Conservation (phyloP, 2,797 vertebrate species). For the Coregonus sp. region DNA sequence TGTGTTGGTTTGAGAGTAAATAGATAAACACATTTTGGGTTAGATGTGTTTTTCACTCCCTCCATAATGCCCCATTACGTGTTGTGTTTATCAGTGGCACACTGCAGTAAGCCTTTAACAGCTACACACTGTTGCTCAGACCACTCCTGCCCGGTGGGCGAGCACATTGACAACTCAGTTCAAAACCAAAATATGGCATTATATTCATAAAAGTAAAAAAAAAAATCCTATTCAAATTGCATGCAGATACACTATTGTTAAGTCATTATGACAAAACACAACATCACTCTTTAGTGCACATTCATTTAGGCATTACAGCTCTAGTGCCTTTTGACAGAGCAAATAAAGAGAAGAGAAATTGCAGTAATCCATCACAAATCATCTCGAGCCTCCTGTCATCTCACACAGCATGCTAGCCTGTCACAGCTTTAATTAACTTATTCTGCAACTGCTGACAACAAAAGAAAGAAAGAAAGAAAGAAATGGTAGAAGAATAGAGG, state of each 20-base stretch:
- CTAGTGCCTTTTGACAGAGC: slow-evolving; percentile 59
- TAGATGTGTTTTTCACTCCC: slow-evolving; percentile 49
- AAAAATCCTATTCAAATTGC: slow-evolving; percentile 43
- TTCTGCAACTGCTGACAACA: slow-evolving; percentile 77
- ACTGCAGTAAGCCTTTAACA: slow-evolving; percentile 51
- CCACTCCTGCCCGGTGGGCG: slow-evolving; percentile 65
- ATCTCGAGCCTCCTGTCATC: slow-evolving; percentile 77
- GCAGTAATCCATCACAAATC: slow-evolving; percentile 80
- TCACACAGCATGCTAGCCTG: slow-evolving; percentile 71
- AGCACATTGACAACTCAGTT: slow-evolving; percentile 62
- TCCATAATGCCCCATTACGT: slow-evolving; percentile 70
- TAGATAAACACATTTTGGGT: not conserved
- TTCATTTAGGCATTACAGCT: slow-evolving; percentile 71
- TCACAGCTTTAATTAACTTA: slow-evolving; percentile 82
- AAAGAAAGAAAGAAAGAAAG: slow-evolving; percentile 79
- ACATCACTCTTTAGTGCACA: slow-evolving; percentile 64
- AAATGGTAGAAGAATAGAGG: slow-evolving; percentile 57
- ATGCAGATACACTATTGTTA: slow-evolving; percentile 62
- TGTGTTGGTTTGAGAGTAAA: not conserved
- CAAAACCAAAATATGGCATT: slow-evolving; percentile 65
- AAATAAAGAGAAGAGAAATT: slow-evolving; percentile 75
- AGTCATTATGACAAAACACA: slow-evolving; percentile 61
- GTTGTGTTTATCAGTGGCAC: slow-evolving; percentile 57
- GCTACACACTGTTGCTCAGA: slow-evolving; percentile 58
- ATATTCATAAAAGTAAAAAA: slow-evolving; percentile 41